Evolutionary conservation across 2,797 vertebrate species (phyloP).

Genomic region (Alcedo atthis): DNA sequence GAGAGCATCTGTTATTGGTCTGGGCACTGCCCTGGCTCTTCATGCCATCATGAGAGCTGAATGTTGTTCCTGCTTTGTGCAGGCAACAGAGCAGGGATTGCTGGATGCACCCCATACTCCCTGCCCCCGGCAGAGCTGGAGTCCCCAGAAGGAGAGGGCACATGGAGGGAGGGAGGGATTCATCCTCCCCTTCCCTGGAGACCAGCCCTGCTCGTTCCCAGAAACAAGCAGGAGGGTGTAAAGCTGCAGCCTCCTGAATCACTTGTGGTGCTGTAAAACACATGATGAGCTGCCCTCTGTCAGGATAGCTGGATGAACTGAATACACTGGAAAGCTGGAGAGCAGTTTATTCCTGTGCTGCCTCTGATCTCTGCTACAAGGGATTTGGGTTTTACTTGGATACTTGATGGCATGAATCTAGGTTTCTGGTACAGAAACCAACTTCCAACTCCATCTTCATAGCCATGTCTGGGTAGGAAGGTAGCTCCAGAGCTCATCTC

Average conservation of each 20-base stretch:
- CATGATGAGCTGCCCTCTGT: background rate
- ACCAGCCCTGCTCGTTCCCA: background rate
- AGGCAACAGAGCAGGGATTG: background rate
- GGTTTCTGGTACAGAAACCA: background rate
- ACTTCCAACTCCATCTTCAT: background rate
- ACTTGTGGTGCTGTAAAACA: background rate
- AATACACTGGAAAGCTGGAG: background rate
- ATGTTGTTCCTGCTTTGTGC: too few species aligned
- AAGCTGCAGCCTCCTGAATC: background rate
- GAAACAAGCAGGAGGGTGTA: background rate
- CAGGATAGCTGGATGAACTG: background rate
- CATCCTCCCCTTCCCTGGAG: background rate
- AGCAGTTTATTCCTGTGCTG: background rate
- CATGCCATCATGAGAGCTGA: too few species aligned
- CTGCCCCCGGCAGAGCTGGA: background rate
- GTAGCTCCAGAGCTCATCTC: too few species aligned
- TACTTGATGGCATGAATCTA: background rate
- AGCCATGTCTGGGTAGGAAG: too few species aligned
- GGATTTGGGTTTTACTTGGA: background rate
- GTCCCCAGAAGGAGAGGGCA: too few species aligned
- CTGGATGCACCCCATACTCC: fast-evolving
- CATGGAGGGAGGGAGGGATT: background rate
- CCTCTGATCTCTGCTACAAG: background rate
- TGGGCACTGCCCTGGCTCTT: too few species aligned
- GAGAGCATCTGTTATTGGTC: too few species aligned